Percentiles rank a stretch among this genome's conserved stretches.
Conservation (phyloP, 1,140 invertebrate genomes). For the Neelides sp. region DNA sequence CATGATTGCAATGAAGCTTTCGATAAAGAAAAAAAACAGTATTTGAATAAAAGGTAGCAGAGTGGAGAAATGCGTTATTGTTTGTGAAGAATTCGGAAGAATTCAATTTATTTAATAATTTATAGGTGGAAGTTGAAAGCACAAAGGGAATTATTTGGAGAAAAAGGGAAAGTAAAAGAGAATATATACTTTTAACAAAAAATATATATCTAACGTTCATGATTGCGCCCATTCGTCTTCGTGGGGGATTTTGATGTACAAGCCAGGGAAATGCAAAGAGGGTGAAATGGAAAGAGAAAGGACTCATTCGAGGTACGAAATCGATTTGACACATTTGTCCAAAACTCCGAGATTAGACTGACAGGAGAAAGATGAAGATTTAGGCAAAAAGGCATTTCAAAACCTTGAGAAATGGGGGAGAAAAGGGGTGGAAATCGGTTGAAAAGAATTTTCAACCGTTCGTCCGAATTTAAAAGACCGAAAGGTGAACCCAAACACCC, state of each 20-base stretch:
- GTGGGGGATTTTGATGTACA: not conserved
- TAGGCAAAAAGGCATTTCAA: no score
- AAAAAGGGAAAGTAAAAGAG: not conserved
- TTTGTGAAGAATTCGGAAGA: no score
- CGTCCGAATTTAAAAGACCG: conserved; percentile 5
- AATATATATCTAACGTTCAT: conserved; percentile 1
- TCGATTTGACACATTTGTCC: conserved; percentile 15
- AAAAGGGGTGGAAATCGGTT: conserved; percentile 7
- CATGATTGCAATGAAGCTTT: not conserved
- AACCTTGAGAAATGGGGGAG: no score
- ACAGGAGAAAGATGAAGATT: no score
- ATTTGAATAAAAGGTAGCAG: conserved; percentile 7
- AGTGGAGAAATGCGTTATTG: not conserved
- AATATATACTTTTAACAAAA: not conserved
- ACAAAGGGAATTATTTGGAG: not conserved
- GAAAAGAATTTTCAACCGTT: not conserved
- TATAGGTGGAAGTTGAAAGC: not conserved
- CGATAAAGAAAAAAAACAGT: conserved; percentile 9
- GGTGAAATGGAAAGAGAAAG: not conserved
- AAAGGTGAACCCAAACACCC: conserved; percentile 8
- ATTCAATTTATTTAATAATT: no score
- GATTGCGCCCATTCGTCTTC: not conserved
- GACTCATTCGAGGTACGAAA: not conserved
- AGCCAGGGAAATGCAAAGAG: not conserved
- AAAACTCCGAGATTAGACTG: no score